Evolutionary conservation across 2,113 vertebrate genomes (phyloP), one percentile per base, ranked within the genome.

Genomic region (Nothobranchius kuhntae): DNA sequence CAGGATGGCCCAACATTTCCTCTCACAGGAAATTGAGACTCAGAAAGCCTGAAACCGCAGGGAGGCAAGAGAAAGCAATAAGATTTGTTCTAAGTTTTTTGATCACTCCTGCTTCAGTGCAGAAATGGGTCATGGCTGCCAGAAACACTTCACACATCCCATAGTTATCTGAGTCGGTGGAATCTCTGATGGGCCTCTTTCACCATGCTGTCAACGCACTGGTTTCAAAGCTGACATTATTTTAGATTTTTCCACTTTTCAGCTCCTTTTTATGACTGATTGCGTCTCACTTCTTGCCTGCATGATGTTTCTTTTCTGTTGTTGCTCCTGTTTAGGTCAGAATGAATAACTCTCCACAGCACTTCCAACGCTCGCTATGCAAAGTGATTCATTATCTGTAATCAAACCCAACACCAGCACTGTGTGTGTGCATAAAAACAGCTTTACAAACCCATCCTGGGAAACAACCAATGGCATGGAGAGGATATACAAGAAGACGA

Each of bases 91-190:
- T 68, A 72, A 82, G 45, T 54, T 73, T 84, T 81, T 77, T 86
- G 83, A 86, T 87, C 76, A 65, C 67, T 81, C 55, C 60, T 74
- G 71, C 64, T 61, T 48, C 65, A 24, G 73, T 53, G 79, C 78
- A 81, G 75, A 87, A 89, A 81, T 86, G 83, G 87, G 85, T 86
- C 83, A 84, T 1, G 75, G 77, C 79, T 88, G 86, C 81, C 78
- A 84, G 74, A 86, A 77, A 76, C 11, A 46, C 81, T 70, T 84
- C 84, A 84, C 73, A 82, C 77, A 66, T 57, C 21, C 53, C 35
- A 57, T 42, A 81, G 73, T 66, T 60, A 61, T 83, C 77, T 79
- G 84, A 86, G 57, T 85, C 76, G 61, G 78, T 65, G 69, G 72
- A 79, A 75, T 75, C 79, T 87, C 83, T 82, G 69, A 85, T 85